Evolutionary conservation across 2,888 invertebrate species (phyloP).

Genomic region (Conistra vaccinii): DNA sequence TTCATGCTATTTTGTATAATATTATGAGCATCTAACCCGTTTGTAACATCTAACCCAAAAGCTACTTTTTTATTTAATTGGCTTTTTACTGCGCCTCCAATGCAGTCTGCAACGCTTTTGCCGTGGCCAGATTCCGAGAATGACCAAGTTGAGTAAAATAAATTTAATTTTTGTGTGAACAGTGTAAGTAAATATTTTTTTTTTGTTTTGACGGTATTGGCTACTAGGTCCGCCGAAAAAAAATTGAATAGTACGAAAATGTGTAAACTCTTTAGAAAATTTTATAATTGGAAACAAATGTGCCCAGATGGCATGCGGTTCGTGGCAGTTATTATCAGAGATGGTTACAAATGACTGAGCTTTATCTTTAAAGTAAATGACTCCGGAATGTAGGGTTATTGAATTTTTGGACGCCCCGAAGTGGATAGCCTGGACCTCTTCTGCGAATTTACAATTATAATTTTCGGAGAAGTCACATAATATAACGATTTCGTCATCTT

Average conservation of each 20-base stretch:
- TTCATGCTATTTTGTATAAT: conserved; percentile 25
- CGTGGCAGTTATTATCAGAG: conserved; percentile 36
- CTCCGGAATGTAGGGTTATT: conserved; percentile 18
- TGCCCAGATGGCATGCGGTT: conserved; percentile 37
- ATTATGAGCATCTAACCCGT: conserved; percentile 21
- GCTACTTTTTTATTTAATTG: conserved; percentile 11
- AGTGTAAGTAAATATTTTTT: background rate
- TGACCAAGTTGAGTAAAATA: conserved; percentile 28
- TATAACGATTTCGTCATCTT: conserved; percentile 27
- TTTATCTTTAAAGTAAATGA: conserved; percentile 17
- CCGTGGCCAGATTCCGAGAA: conserved; percentile 39
- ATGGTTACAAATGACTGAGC: conserved; percentile 32
- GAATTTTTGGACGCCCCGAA: conserved; percentile 22
- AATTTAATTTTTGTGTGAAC: background rate
- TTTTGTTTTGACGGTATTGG: conserved; percentile 18
- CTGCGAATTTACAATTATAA: conserved; percentile 35
- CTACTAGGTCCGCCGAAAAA: conserved; percentile 35
- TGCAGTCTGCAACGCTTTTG: conserved; percentile 43
- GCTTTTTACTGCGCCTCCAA: conserved; percentile 29
- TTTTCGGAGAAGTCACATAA: conserved; percentile 45
- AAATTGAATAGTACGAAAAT: conserved; percentile 28
- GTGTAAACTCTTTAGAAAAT: background rate
- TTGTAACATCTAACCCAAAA: conserved; percentile 19
- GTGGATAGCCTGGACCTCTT: conserved; percentile 40
- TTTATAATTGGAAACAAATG: background rate